phyloP scores from a whole-genome alignment of 2,888 invertebrate genomes.

The Agrypnus murinus region DNA sequence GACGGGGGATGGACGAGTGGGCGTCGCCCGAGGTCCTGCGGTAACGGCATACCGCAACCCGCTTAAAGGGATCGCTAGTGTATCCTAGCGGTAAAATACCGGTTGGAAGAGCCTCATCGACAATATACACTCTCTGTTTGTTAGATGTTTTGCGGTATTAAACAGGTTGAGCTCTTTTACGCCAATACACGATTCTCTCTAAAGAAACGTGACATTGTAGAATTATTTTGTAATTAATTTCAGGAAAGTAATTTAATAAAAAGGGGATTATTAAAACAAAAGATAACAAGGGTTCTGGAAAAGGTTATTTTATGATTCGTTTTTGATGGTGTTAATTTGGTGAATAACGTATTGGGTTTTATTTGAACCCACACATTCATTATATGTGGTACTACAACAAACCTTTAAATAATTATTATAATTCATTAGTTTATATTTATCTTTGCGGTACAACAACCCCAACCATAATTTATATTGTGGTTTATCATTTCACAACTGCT shows the following conservation, averaged over 20 bases:
- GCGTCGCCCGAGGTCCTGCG: conserved; percentile 42
- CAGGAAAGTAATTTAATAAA: conserved; percentile 20
- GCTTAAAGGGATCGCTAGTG: conserved; percentile 53
- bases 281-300: too few relatives aligned
- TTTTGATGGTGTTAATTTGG: too few relatives aligned
- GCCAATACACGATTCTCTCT: conserved; percentile 16
- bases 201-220: conserved; percentile 30
- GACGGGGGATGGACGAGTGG: conserved; percentile 34
- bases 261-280: conserved; percentile 12
- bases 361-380: too few relatives aligned
- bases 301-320: too few relatives aligned
- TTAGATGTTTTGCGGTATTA: conserved; percentile 47
- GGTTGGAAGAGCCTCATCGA: conserved; percentile 48
- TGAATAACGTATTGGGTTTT: too few relatives aligned
- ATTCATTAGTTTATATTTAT: conserved; percentile 21
- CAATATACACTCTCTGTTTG: conserved; percentile 44
- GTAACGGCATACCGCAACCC: conserved; percentile 49
- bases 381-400: too few relatives aligned
- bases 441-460: conserved; percentile 24
- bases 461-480: conserved; percentile 28
- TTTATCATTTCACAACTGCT: conserved; percentile 38
- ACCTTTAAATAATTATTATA: conserved; percentile 16
- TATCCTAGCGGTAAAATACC: conserved; percentile 52
- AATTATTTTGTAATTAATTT: conserved; percentile 18
- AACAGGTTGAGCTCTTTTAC: conserved; percentile 33